Base-by-base conservation (phyloP, 2,113 vertebrate species). In the Cryptomyrus ogoouensis region DNA sequence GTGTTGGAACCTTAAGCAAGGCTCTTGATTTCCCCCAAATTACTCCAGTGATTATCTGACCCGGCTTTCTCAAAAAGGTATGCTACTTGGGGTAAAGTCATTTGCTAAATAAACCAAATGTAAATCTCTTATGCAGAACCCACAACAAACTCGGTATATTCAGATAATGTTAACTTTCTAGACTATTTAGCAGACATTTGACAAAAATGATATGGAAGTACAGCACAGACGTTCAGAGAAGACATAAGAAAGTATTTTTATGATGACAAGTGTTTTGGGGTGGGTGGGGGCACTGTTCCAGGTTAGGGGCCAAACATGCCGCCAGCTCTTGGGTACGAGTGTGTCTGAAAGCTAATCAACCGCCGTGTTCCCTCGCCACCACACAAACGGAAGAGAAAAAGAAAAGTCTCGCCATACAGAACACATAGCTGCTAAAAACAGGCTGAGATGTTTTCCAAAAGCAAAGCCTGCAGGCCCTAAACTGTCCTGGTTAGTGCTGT, bases 341-440 rank as follows among this genome's bases (percentile, higher is more conserved):
- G 91, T 92, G 92, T 90, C 91, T 58, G 86, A 27, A 91, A 93
- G 91, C 92, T 94, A 95, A 95, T 95, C 93, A 94, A 91, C 85
- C 88, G 90, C 52, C 35, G 39, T 47, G 93, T 94, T 93, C 93
- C 92, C 91, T 66, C 89, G 62, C 89, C 87, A 88, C 62, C 92
- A 93, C 93, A 74, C 91, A 89, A 56, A 88, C 91, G 92, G 92
- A 90, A 58, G 19, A 21, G 46, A 49, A n/a, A 13, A 9, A 86
- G 84, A 83, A 44, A 86, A 1, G 19, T 24, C 46, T 47, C 0
- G 84, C 91, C 39, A 88, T 58, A 91, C 93, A 92, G 90, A 91
- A 90, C 62, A 90, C 1, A 58, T 87, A 85, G 90, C 31, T 88
- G 83, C 89, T 49, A 94, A 93, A 92, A 94, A 94, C 88, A 93